Evolutionary conservation across 2,888 invertebrate genomes (phyloP).

Genomic region (Eupithecia centaureata): DNA sequence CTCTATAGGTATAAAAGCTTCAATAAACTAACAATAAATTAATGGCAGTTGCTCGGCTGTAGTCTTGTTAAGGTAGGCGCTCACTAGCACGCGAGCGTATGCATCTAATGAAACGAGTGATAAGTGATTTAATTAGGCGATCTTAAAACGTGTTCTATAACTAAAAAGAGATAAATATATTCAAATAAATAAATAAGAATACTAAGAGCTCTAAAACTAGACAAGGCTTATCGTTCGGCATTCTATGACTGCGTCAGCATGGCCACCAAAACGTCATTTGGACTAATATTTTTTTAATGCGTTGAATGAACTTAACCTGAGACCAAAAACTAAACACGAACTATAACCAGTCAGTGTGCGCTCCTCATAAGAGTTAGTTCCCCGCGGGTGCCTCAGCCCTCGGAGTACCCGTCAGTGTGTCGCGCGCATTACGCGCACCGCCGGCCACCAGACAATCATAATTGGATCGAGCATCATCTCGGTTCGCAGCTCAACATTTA

Average conservation of each 20-base stretch:
- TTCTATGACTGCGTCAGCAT: no score
- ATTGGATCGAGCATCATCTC: conserved; percentile 2
- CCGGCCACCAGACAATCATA: not conserved
- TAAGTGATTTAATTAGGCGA: no score
- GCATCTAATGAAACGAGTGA: no score
- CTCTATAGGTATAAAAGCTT: conserved; percentile 18
- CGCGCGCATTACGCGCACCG: not conserved
- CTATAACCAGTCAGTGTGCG: not conserved
- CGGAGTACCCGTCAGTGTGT: not conserved
- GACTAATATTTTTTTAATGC: no score
- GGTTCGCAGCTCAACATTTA: conserved; percentile 1
- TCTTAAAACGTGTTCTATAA: no score
- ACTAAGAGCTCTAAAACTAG: no score
- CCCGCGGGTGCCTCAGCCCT: not conserved
- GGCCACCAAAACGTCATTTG: no score
- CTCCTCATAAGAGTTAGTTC: not conserved
- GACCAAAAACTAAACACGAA: not conserved
- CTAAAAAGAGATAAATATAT: no score
- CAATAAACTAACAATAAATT: conserved; percentile 54
- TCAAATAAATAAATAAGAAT: no score
- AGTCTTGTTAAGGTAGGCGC: not conserved
- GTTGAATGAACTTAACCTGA: no score
- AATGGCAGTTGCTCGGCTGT: conserved; percentile 38
- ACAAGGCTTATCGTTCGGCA: no score
- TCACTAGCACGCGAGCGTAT: not conserved